These are phyloP conservation scores for Ericerus pela DNA, from an alignment of 1,140 invertebrate species.

Conservation along the genomic window DNA sequence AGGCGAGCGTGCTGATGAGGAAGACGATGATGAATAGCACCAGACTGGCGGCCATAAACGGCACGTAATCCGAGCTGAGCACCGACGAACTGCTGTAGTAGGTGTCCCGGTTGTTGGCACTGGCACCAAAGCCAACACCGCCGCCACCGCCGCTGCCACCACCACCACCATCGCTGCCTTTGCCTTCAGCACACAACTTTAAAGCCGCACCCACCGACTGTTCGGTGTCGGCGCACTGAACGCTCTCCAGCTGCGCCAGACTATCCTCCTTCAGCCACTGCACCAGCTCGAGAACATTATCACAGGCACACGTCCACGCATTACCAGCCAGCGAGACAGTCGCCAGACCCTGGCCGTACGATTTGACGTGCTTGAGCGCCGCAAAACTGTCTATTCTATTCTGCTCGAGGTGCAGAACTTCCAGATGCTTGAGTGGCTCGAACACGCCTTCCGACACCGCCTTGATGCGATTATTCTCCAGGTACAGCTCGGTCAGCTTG, in stretches of 20 bases:
- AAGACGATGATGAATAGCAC: conserved; percentile 60
- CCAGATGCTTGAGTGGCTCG: conserved; percentile 56
- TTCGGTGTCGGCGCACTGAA: conserved; percentile 38
- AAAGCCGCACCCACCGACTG: conserved; percentile 41
- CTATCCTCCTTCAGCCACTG: conserved; percentile 46
- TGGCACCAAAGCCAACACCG: conserved; percentile 43
- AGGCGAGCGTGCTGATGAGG: conserved; percentile 53
- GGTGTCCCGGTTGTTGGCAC: conserved; percentile 42
- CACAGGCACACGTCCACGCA: conserved; percentile 57
- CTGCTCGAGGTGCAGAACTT: conserved; percentile 70
- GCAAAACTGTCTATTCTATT: conserved; percentile 50
- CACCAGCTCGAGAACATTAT: conserved; percentile 44
- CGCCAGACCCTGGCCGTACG: conserved; percentile 36
- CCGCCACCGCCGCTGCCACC: conserved; percentile 39
- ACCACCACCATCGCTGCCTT: conserved; percentile 43
- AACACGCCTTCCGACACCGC: conserved; percentile 76
- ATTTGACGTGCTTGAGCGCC: conserved; percentile 32
- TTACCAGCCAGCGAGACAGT: conserved; percentile 49
- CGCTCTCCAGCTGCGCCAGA: conserved; percentile 39
- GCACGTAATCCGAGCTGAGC: conserved; percentile 46
- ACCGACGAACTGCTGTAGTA: conserved; percentile 36
- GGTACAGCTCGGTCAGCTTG: conserved; percentile 64
- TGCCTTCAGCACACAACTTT: conserved; percentile 41
- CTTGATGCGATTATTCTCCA: conserved; percentile 72
- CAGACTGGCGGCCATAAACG: conserved; percentile 52